Evolutionary conservation across 23 tunicate genomes (phyloP), one percentile per base, ranked within the genome.

Genomic region (Aplidium turbinatum): DNA sequence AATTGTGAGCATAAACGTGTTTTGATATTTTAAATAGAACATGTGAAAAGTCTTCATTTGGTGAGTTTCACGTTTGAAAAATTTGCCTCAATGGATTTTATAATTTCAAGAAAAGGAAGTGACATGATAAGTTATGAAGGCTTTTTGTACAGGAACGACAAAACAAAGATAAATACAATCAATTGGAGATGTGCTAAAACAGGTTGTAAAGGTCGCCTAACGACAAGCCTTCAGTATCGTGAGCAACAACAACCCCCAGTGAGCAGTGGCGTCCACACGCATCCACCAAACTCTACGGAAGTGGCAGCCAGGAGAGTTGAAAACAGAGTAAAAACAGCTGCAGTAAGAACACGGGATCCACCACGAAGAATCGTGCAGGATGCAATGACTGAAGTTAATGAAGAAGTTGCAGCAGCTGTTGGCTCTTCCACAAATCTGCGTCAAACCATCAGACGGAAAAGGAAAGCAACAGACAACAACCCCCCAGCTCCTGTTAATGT

Each of bases 321-420:
- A 54, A 54, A 54, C 21, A 54, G 61, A 16, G n/a, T n/a, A n/a
- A n/a, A 54, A 54, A 54, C 61, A 54, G 61, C 61, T 54, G 61
- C 61, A 16, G 19, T 54, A 54, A 54, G 24, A 54, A 54, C 23
- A 16, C 22, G 21, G 19, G 22, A 54, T 54, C 23, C 22, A 16
- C 23, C 61, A 5, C 61, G 22, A 22, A 54, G 61, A 54, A n/a
- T 54, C 6, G 22, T 54, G 6, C 23, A 54, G 23, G 19, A 25
- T 54, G 61, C 20, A 54, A 54, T 54, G 61, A 25, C 16, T 16
- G 61, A 25, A 54, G 22, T 25, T 54, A 54, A 22, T 54, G 61
- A 54, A 54, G 5, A 54, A 54, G 61, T 25, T n/a, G 61, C 21
- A 54, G 61, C 61, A 54, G 61, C 61, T 54, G 24, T 54, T 16